Base-by-base conservation (phyloP, 2,113 vertebrate genomes). In the Colinus virginianus region DNA sequence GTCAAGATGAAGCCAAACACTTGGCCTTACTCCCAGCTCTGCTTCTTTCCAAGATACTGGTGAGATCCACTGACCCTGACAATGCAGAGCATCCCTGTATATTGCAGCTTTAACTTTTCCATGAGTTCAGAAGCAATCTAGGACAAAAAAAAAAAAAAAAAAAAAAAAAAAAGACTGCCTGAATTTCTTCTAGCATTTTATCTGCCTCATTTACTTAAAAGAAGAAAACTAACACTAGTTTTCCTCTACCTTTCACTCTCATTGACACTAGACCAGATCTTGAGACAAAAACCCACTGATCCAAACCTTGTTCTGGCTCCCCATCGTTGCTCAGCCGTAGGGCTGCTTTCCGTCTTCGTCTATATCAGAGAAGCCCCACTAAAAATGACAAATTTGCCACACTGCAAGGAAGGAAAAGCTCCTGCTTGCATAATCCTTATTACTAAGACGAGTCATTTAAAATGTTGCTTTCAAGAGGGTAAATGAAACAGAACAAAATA, bases 401-500 rank as follows among this genome's bases (percentile, higher is more conserved):
- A 23, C 21, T 59, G 32, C 53, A 76, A 87, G 49, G 15, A 62
- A 77, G 20, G n/a, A 28, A 87, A 58, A 80, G 53, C 4, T 86
- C 45, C 51, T 53, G 42, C 51, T 66, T 80, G 36, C 67, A 75
- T 81, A 81, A 93, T 66, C 36, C 30, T 62, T 67, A 62, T 30
- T 90, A 58, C 38, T 66, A 21, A 48, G 34, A 80, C 56, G 71
- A 94, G 76, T 88, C 67, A 78, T 66, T 80, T 62, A 5, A 36
- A 59, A 90, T 82, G 25, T 45, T 71, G 46, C 38, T 71, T 91
- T 84, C 70, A 85, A 46, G 38, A 64, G 43, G 3, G 34, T 85
- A 93, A 85, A 88, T 49, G 40, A 79, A 86, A 90, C 48, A 53
- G 69, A 88, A 66, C 36, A 46, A 91, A 89, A 84, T n/a, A 66